phyloP scores from a whole-genome alignment of 2,888 invertebrate species.

The Drosophila helvetica region DNA sequence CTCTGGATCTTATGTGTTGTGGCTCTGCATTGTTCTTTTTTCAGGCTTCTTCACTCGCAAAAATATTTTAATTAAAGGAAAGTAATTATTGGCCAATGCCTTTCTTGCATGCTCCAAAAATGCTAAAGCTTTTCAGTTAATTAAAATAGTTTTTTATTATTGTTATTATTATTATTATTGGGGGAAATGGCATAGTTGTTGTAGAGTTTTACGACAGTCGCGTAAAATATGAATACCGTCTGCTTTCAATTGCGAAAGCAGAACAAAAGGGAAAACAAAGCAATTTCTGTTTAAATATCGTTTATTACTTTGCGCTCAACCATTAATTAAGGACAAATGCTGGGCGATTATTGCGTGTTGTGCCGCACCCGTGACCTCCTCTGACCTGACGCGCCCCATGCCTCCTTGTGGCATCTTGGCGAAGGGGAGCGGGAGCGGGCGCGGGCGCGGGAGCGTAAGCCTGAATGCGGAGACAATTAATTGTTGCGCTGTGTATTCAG shows the following conservation, averaged over 20 bases:
- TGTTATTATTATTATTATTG: constrained; percentile 24
- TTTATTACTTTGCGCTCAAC: constrained; percentile 68
- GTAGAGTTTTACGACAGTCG: constrained; percentile 55
- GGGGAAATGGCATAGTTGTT: constrained; percentile 48
- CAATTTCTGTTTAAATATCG: constrained; percentile 61
- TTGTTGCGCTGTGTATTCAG: constrained; percentile 76
- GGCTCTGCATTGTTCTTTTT: constrained; percentile 24
- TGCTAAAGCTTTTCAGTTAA: constrained; percentile 53
- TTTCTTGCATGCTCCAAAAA: constrained; percentile 39
- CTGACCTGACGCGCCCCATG: constrained; percentile 2
- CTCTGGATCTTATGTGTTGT: constrained; percentile 51
- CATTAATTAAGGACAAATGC: constrained; percentile 75
- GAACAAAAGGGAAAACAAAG: constrained; percentile 50
- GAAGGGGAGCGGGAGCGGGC: constrained; percentile 31
- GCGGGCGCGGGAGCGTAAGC: background rate
- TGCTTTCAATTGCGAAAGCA: constrained; percentile 73
- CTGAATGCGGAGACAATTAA: constrained; percentile 72
- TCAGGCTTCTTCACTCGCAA: constrained; percentile 16
- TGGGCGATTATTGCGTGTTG: constrained; percentile 77
- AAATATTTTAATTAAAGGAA: constrained; percentile 73
- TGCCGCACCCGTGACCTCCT: constrained; percentile 52
- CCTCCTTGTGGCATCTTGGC: constrained; percentile 30
- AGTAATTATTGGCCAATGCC: constrained; percentile 44
- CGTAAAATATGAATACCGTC: constrained; percentile 46
- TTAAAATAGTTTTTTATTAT: constrained; percentile 48